Conservation (phyloP, 2,888 invertebrate genomes). For the Venusia cambrica region DNA sequence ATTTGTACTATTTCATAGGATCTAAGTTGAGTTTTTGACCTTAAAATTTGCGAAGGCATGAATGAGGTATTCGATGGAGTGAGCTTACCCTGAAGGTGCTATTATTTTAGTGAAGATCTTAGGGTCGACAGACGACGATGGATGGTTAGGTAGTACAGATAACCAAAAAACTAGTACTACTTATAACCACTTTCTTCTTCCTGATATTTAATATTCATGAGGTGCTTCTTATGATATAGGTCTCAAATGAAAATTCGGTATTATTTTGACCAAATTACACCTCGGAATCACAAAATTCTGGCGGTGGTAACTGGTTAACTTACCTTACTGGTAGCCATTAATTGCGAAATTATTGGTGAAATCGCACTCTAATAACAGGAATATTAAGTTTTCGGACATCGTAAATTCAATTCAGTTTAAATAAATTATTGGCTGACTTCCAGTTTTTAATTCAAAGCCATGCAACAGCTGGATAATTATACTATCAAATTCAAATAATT, state of each 20-base stretch:
- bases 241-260: constrained; percentile 17
- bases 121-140: too few relatives aligned
- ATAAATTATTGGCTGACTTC: constrained; percentile 7
- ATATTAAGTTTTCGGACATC: constrained; percentile 16
- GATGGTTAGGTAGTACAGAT: not conserved
- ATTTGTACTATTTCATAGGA: too few relatives aligned
- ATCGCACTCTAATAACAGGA: constrained; percentile 13
- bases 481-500: too few relatives aligned
- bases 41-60: too few relatives aligned
- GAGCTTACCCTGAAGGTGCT: too few relatives aligned
- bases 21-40: too few relatives aligned
- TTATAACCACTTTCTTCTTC: too few relatives aligned
- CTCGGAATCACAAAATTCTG: constrained; percentile 4
- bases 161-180: too few relatives aligned
- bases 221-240: constrained; percentile 12
- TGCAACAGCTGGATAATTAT: too few relatives aligned
- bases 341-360: constrained; percentile 18
- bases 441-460: too few relatives aligned
- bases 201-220: constrained; percentile 24
- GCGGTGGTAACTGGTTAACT: constrained; percentile 6
- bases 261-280: constrained; percentile 27
- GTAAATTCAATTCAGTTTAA: constrained; percentile 16
- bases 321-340: constrained; percentile 7
- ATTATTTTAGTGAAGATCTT: too few relatives aligned
- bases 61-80: too few relatives aligned